phyloP scores from a whole-genome alignment of 2,797 vertebrate genomes.

The Orientallactaga sibirica region DNA sequence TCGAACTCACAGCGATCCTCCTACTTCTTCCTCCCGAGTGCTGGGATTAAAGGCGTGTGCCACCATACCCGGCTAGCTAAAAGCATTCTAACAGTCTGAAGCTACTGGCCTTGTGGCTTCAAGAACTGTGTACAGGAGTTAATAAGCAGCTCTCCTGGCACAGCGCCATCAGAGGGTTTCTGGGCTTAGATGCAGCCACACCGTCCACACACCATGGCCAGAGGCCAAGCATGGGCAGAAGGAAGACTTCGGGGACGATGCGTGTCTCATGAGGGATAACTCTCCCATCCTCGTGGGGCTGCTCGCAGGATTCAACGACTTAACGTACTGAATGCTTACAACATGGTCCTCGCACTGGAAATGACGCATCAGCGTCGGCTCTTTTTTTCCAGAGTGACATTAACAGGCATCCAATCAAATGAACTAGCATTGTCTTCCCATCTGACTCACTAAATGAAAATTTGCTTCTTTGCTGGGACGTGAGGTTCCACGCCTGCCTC shows the following conservation, averaged over 20 bases:
- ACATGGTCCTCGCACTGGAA: not conserved
- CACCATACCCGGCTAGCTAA: not conserved
- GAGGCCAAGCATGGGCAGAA: not conserved
- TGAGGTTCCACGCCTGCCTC: not conserved
- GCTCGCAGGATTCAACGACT: not conserved
- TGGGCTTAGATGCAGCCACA: not conserved
- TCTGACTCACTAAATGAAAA: not conserved
- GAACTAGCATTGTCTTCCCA: not conserved
- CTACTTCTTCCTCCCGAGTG: no score
- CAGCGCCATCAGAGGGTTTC: accelerated
- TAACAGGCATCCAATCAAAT: not conserved
- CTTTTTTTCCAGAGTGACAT: not conserved
- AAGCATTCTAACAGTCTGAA: constrained; percentile 42
- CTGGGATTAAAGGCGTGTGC: no score
- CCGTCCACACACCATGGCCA: not conserved
- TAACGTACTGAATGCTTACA: not conserved
- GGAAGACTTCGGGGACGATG: not conserved
- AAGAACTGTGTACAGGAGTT: not conserved
- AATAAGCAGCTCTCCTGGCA: not conserved
- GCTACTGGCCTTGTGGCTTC: not conserved
- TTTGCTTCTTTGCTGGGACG: not conserved
- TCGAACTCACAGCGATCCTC: no score
- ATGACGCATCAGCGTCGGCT: not conserved
- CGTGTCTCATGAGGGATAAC: not conserved
- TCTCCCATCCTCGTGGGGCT: not conserved